Evolutionary conservation across 2,797 vertebrate genomes (phyloP), one percentile per base, ranked within the genome.

Genomic region (Hydrophis major): DNA sequence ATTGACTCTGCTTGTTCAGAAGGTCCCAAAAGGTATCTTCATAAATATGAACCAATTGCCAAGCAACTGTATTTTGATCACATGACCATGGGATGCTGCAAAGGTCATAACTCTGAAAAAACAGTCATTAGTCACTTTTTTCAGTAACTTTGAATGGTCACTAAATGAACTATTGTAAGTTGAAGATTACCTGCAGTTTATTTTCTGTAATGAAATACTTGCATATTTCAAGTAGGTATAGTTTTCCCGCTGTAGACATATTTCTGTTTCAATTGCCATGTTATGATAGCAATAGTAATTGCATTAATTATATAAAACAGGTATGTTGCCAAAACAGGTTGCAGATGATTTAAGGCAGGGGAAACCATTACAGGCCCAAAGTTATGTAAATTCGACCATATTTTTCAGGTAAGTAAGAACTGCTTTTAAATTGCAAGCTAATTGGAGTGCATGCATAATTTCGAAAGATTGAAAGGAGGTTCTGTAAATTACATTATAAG

Each of bases 271-370:
- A 87, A 47, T 90, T 47, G 4, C 16, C 11, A 27, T 90, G 47
- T 90, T 53, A 50, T 13, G 27, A 27, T 8, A 92, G 7, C 94
- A 95, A 94, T 8, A 89, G 4, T 0, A 11, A 18, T 91, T 93
- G 53, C 86, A 22, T 96, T 88, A 93, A 57, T 83, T 92, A 90
- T 88, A 94, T 89, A 93, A 91, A 94, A 96, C 32, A 99, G 98
- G 98, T 96, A 98, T 98, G 98, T 97, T 99, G 86, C 98, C 98
- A 0, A 98, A 97, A 94, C 97, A 98, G 96, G 98, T 98, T 83
- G 98, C 98, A 53, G 98, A 98, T 92, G 98, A 98, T 92, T 97
- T 99, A 74, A 98, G 98, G 60, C 98, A 98, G 96, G 98, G 98
- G 1, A 98, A 98, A 94, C 97, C 95, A 0, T 93, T 96, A 27